Conservation (phyloP, 2,888 invertebrate species). For the Cerceris rybyensis region DNA sequence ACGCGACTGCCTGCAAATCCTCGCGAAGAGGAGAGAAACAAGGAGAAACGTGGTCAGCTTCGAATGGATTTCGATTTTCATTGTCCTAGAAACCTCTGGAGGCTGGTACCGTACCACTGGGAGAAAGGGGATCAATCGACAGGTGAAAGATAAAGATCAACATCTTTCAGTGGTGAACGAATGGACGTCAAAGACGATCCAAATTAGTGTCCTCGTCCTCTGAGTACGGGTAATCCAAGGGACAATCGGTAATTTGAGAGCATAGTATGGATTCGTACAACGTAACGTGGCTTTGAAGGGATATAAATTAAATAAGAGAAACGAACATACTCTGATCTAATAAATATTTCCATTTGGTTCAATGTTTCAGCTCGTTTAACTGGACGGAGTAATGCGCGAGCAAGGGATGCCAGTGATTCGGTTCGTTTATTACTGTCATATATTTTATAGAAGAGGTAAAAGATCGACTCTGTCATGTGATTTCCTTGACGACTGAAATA, state of each 20-base stretch:
- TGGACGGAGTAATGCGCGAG: slow-evolving; percentile 34
- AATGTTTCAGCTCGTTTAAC: slow-evolving; percentile 49
- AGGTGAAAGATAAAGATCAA: too few relatives aligned
- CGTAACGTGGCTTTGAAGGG: background rate
- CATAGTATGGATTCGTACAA: background rate
- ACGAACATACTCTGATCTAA: slow-evolving; percentile 33
- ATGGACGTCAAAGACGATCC: too few relatives aligned
- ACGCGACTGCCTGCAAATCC: slow-evolving; percentile 50
- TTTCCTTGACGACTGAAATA: slow-evolving; percentile 18
- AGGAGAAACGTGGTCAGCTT: slow-evolving; percentile 18
- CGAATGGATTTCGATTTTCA: slow-evolving; percentile 49
- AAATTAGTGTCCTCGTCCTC: too few relatives aligned
- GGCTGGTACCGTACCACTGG: too few relatives aligned
- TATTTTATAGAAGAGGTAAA: slow-evolving; percentile 23
- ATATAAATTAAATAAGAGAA: slow-evolving; percentile 49
- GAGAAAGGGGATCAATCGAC: too few relatives aligned
- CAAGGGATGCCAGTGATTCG: slow-evolving; percentile 18
- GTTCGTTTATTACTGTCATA: slow-evolving; percentile 35
- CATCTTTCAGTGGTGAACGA: too few relatives aligned
- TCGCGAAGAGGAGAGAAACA: slow-evolving; percentile 30
- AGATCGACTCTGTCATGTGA: slow-evolving; percentile 3
- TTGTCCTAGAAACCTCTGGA: slow-evolving; percentile 41
- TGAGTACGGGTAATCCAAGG: background rate
- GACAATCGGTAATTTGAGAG: slow-evolving; percentile 21
- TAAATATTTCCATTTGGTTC: slow-evolving; percentile 48